Base-by-base conservation (phyloP, 1,140 invertebrate species). In the Drosophila nebulosa region DNA sequence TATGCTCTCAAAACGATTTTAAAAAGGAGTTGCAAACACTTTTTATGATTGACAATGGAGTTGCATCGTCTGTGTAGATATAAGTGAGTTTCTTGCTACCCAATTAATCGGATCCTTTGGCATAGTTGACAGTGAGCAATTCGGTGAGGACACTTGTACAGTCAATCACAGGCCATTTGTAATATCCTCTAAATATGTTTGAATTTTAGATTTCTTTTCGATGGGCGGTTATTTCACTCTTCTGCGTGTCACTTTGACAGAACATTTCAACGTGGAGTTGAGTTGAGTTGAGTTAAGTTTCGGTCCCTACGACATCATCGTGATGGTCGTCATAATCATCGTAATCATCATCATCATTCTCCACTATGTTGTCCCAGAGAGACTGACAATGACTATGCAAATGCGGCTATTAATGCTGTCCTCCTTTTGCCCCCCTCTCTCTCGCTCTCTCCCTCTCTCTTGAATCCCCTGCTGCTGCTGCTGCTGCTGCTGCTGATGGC, bases 321-420 rank as follows among this genome's bases (percentile, higher is more conserved):
- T 55, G 7, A 32, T 55, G 14, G 18, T 16, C 26, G n/a, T 52
- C 50, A 18, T 30, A 4, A 16, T 30, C 5, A 14, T 26, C 6
- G 26, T 26, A 6, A 30, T 55, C n/a, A 6, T 16, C 24, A 27
- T 55, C 52, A 55, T 16, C 14, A 18, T 55, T 55, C 16, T 46
- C 16, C 39, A 46, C 39, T 14, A 46, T 46, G 52, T 55, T 53
- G 66, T 56, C 66, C 66, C 36, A 36, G n/a, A 63, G 61, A 66
- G 55, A 27, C 30, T 35, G 55, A 58, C 30, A 58, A 36, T 35
- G 55, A 58, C 53, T 85, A 88, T 88, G 83, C 83, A 81, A 86
- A 86, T 88, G 74, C 59, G 83, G 53, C 81, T 88, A 86, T 86
- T 88, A 86, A 86, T 86, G 79, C 65, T 57, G 60, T 32, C 35